phyloP scores from a whole-genome alignment of 2,113 vertebrate species.

The Sinocyclocheilus rhinocerous region DNA sequence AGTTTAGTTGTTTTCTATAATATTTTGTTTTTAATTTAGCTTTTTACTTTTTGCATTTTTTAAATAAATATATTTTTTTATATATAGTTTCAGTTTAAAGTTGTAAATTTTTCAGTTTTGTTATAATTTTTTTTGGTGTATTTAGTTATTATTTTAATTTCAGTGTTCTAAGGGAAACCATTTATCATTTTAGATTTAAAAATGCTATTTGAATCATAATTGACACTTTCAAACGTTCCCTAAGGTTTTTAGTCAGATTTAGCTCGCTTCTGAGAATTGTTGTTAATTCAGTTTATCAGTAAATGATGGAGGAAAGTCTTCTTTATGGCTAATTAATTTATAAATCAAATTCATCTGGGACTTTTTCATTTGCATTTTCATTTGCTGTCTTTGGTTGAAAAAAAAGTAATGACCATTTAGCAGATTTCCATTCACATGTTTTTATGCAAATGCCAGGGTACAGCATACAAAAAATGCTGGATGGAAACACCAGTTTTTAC shows the following conservation, averaged over 20 bases:
- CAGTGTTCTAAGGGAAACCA: background rate
- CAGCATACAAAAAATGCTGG: background rate
- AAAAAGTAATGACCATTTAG: background rate
- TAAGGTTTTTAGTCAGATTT: background rate
- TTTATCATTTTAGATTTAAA: background rate
- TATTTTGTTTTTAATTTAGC: background rate
- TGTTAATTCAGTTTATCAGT: background rate
- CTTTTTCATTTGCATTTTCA: background rate
- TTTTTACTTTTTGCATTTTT: background rate
- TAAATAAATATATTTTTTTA: background rate
- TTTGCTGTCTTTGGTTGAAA: background rate
- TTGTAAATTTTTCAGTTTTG: too few relatives aligned
- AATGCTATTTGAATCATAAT: background rate
- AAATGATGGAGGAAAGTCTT: background rate
- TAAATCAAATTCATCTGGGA: background rate
- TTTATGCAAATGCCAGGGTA: background rate
- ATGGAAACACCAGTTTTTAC: background rate
- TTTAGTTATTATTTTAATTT: background rate
- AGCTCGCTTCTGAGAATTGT: background rate
- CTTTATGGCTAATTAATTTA: background rate
- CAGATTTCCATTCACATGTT: background rate
- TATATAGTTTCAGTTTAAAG: too few relatives aligned
- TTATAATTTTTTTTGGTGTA: background rate
- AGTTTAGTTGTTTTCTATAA: background rate
- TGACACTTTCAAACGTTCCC: background rate